phyloP scores from a whole-genome alignment of 1,140 invertebrate species.

The Drosophila azteca region DNA sequence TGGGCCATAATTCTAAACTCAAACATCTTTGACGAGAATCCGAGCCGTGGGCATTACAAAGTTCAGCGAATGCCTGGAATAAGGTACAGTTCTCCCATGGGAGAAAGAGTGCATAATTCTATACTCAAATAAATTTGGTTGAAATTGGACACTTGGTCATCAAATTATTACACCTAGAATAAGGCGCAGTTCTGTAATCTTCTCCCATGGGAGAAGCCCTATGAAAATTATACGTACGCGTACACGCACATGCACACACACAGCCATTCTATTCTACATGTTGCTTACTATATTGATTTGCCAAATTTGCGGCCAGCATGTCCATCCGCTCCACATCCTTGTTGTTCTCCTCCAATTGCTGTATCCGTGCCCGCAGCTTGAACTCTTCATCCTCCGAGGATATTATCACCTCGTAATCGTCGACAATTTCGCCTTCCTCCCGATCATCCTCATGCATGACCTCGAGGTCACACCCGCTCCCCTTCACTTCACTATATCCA shows the following conservation, averaged over 20 bases:
- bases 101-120: background rate
- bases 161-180: background rate
- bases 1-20: background rate
- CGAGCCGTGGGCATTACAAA: too few relatives aligned
- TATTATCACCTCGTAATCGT: constrained; percentile 76
- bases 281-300: constrained; percentile 74
- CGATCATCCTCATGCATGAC: constrained; percentile 34
- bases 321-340: constrained; percentile 79
- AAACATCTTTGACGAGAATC: too few relatives aligned
- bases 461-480: background rate
- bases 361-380: constrained; percentile 68
- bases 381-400: constrained; percentile 80
- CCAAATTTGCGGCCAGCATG: constrained; percentile 64
- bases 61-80: too few relatives aligned
- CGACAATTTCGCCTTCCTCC: constrained; percentile 83
- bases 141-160: too few relatives aligned
- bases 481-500: background rate
- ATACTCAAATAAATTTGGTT: too few relatives aligned
- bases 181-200: background rate
- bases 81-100: too few relatives aligned
- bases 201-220: background rate
- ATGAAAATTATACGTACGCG: background rate
- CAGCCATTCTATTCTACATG: constrained; percentile 10
- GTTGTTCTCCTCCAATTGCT: constrained; percentile 79
- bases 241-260: background rate